phyloP scores from a whole-genome alignment of 2,113 vertebrate species.

The Chlorodrepanis virens region DNA sequence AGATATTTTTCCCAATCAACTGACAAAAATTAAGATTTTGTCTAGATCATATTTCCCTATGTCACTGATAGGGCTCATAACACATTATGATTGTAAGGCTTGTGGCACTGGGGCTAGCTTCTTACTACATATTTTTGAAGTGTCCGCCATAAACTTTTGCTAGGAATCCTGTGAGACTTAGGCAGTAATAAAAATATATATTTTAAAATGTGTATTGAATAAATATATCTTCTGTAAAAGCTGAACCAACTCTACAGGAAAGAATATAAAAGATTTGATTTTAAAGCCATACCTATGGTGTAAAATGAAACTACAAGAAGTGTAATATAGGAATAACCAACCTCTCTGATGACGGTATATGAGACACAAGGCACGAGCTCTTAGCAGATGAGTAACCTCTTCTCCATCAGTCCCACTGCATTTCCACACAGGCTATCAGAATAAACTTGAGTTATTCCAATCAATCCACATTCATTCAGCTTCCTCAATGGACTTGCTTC shows the following conservation, averaged over 20 bases:
- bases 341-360: background rate
- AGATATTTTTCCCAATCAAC: background rate
- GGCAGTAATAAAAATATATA: background rate
- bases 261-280: background rate
- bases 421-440: background rate
- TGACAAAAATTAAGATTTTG: background rate
- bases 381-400: background rate
- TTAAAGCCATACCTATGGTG: background rate
- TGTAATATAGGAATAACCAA: background rate
- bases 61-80: accelerated
- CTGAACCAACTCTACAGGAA: background rate
- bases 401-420: background rate
- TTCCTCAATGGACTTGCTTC: background rate
- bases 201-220: background rate
- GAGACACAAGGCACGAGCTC: background rate
- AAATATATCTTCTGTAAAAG: background rate
- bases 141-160: background rate
- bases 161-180: background rate
- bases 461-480: background rate
- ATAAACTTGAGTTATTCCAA: background rate
- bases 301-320: background rate
- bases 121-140: background rate
- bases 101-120: background rate
- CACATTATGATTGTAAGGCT: background rate
- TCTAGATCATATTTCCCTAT: background rate